A percentile compares a stretch with the other conserved stretches of the same genome.
phyloP scores from a whole-genome alignment of 2,113 vertebrate species.

The Perca fluviatilis region DNA sequence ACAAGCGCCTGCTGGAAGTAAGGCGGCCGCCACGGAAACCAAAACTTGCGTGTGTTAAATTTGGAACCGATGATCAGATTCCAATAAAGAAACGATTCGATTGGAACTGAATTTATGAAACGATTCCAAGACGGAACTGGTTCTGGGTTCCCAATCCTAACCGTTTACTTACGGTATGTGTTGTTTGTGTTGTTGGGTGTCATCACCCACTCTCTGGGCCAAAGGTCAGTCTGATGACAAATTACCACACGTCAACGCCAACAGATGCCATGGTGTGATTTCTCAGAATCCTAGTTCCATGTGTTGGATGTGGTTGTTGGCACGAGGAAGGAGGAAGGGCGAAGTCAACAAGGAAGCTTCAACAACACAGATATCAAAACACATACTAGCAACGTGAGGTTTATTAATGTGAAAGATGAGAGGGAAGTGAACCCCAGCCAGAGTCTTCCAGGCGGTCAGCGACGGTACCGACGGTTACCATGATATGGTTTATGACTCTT shows the following conservation, averaged over 20 bases:
- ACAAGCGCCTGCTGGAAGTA: too few relatives aligned
- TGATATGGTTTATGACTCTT: not conserved
- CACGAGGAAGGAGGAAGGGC: not conserved
- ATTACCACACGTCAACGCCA: conserved; percentile 26
- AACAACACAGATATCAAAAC: conserved; percentile 56
- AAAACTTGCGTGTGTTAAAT: too few relatives aligned
- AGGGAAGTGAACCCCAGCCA: not conserved
- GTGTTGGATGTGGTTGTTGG: conserved; percentile 44
- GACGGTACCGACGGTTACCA: not conserved
- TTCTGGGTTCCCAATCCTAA: too few relatives aligned
- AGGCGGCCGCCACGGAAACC: too few relatives aligned
- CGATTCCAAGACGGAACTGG: too few relatives aligned
- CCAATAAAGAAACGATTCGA: too few relatives aligned
- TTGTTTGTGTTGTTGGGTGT: not conserved
- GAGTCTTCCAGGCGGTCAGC: not conserved
- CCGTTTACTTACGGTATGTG: not conserved
- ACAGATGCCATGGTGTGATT: conserved; percentile 36
- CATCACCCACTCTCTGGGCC: not conserved
- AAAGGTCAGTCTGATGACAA: conserved; percentile 25
- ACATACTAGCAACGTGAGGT: conserved; percentile 9
- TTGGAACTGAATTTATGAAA: too few relatives aligned
- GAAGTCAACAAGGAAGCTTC: conserved; percentile 39
- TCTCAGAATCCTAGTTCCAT: conserved; percentile 37
- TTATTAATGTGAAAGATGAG: conserved; percentile 34
- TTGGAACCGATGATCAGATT: too few relatives aligned